phyloP scores from a whole-genome alignment of 2,888 invertebrate genomes.

The Allolobophora icterica region DNA sequence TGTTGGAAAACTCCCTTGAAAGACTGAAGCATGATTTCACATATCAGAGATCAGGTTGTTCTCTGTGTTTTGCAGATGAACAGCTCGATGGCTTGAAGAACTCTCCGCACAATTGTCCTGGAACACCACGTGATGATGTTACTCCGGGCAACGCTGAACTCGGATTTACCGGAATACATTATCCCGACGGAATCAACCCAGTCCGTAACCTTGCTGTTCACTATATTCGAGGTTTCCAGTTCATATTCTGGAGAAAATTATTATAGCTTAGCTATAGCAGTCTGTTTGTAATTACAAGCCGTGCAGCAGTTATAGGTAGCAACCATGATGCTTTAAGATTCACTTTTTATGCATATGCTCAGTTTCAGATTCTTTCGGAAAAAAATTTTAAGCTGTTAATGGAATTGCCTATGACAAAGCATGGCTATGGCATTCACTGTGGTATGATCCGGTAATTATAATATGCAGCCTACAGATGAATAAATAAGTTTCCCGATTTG shows the following conservation, averaged over 20 bases:
- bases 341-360: too few relatives aligned
- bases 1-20: not conserved
- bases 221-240: conserved; percentile 17
- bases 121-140: conserved; percentile 92
- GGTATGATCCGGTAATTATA: too few relatives aligned
- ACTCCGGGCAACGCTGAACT: conserved; percentile 72
- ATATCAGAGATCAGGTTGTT: not conserved
- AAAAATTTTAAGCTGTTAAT: too few relatives aligned
- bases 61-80: conserved; percentile 43
- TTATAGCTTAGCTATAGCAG: not conserved
- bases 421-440: too few relatives aligned
- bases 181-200: conserved; percentile 36
- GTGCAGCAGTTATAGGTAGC: too few relatives aligned
- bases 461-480: too few relatives aligned
- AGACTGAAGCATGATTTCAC: not conserved
- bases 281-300: not conserved
- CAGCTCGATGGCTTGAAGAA: conserved; percentile 90
- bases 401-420: too few relatives aligned
- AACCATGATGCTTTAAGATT: too few relatives aligned
- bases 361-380: too few relatives aligned
- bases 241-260: conserved; percentile 13
- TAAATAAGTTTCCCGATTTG: too few relatives aligned
- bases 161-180: conserved; percentile 79
- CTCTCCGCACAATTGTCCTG: conserved; percentile 87
- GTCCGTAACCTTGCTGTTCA: conserved; percentile 28